phyloP scores from a whole-genome alignment of 2,113 vertebrate species.

The Camelus dromedarius region DNA sequence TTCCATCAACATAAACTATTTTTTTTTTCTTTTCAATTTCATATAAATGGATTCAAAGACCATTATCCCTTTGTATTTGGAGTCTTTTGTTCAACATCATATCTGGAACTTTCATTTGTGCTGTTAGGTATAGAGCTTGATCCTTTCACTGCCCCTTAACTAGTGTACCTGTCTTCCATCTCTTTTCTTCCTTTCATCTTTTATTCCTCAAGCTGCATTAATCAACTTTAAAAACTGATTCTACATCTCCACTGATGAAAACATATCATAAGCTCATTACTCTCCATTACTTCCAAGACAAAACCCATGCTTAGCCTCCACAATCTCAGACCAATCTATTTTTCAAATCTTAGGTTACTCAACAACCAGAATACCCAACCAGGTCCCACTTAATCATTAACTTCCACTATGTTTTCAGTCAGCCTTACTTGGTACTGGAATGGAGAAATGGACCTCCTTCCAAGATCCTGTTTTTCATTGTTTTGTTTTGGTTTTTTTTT shows the following conservation, averaged over 20 bases:
- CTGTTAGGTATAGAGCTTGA: background rate
- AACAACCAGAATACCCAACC: background rate
- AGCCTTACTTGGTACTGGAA: background rate
- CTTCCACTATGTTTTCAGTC: background rate
- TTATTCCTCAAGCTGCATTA: background rate
- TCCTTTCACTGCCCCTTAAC: background rate
- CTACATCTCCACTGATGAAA: background rate
- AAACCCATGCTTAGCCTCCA: background rate
- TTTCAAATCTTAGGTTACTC: background rate
- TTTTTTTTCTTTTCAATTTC: background rate
- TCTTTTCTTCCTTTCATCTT: background rate
- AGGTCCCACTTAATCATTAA: background rate
- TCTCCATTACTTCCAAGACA: background rate
- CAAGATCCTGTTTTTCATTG: background rate
- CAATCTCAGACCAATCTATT: background rate
- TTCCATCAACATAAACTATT: background rate
- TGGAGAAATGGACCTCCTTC: background rate
- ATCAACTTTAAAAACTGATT: background rate
- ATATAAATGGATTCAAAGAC: background rate
- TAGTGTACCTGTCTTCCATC: background rate
- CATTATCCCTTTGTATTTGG: background rate
- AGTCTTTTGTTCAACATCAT: background rate
- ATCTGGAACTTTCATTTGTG: background rate
- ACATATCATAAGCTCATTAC: background rate
- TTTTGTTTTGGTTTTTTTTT: background rate